These are phyloP conservation scores for Ischnus inquisitorius DNA, from an alignment of 2,888 invertebrate genomes.

Conservation along the genomic window DNA sequence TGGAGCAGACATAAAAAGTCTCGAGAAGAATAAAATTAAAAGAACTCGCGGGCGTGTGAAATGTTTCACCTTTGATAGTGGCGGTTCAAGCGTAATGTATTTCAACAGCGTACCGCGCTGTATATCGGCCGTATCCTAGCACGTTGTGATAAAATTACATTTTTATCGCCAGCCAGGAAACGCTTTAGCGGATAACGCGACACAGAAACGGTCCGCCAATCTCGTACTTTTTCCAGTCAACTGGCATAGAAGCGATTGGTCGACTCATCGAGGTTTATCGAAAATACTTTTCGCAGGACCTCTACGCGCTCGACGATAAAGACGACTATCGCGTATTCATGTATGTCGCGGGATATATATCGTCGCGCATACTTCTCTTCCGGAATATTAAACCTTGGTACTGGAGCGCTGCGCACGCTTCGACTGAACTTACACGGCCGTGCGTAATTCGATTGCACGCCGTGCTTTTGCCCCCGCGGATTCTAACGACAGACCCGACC, in stretches of 20 bases:
- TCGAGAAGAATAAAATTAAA: background rate
- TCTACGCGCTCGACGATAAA: constrained; percentile 1
- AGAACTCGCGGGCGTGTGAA: constrained; percentile 17
- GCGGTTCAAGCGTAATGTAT: constrained; percentile 48
- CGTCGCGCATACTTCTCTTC: constrained; percentile 5
- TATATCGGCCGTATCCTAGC: constrained; percentile 12
- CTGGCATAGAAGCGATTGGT: background rate
- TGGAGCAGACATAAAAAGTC: background rate
- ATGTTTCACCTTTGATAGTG: constrained; percentile 40
- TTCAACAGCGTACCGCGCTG: constrained; percentile 17
- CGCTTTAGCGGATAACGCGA: constrained; percentile 26
- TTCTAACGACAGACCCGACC: constrained; percentile 12
- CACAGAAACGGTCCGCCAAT: constrained; percentile 26
- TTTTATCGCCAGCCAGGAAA: constrained; percentile 40
- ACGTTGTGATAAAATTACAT: constrained; percentile 25
- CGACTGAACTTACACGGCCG: constrained; percentile 37
- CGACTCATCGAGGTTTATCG: constrained; percentile 7
- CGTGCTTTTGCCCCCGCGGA: background rate
- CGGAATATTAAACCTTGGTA: constrained; percentile 32
- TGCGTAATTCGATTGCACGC: constrained; percentile 45
- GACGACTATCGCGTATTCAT: constrained; percentile 4
- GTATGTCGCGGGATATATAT: background rate
- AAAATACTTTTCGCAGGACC: background rate
- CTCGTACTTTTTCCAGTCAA: constrained; percentile 2
- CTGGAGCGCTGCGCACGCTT: constrained; percentile 30